Evolutionary conservation across 37 sponge, comb jelly and placozoan species (phyloP).

Genomic region (Agelas oroides): DNA sequence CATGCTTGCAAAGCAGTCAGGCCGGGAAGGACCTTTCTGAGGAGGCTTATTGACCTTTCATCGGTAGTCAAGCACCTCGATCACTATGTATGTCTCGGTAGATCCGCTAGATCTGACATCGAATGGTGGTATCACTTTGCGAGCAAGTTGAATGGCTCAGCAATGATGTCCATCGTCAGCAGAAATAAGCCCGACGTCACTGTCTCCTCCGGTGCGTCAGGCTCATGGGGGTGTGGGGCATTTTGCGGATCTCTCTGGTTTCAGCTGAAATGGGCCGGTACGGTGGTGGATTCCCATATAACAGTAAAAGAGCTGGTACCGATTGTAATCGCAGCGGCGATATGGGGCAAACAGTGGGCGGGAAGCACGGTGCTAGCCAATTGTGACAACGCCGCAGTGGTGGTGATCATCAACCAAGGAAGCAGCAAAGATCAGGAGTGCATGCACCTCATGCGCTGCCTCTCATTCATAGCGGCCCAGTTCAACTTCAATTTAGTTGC

Average conservation of each 20-base stretch:
- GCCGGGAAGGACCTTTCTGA: constrained; percentile 34
- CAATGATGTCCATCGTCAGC: background rate
- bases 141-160: constrained; percentile 10
- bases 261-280: constrained; percentile 28
- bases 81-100: constrained; percentile 22
- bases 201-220: constrained; percentile 48
- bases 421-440: constrained; percentile 15
- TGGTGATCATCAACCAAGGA: constrained; percentile 27
- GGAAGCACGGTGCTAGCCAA: constrained; percentile 15
- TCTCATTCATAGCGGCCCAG: constrained; percentile 46
- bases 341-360: constrained; percentile 57
- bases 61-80: background rate
- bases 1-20: constrained; percentile 30
- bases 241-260: constrained; percentile 32
- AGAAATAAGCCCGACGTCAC: background rate
- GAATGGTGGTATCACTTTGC: constrained; percentile 25
- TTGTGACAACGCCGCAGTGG: constrained; percentile 60
- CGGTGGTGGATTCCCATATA: constrained; percentile 8
- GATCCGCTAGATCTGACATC: constrained; percentile 25
- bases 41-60: constrained; percentile 42
- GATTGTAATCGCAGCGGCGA: constrained; percentile 45
- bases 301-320: constrained; percentile 66
- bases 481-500: constrained; percentile 10
- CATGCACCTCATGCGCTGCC: constrained; percentile 62
- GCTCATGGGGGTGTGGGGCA: constrained; percentile 57